phyloP scores from a whole-genome alignment of 2,113 vertebrate species.

The Hippocampus guttulatus region DNA sequence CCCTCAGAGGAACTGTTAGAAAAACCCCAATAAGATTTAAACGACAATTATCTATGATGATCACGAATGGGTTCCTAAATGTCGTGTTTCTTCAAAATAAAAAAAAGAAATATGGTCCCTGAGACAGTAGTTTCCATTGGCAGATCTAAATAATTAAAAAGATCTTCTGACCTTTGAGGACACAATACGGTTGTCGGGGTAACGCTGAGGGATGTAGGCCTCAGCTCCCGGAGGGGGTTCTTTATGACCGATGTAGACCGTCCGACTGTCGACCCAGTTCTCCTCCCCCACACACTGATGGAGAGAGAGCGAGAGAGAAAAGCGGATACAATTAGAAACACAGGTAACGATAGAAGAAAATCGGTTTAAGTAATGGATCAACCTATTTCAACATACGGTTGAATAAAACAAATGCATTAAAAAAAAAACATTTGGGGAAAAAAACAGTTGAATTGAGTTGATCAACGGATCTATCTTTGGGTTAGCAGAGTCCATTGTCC shows the following conservation, averaged over 20 bases:
- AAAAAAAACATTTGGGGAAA: background rate
- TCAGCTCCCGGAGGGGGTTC: constrained; percentile 87
- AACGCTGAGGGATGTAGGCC: constrained; percentile 93
- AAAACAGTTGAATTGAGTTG: background rate
- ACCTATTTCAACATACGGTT: background rate
- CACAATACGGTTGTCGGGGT: constrained; percentile 93
- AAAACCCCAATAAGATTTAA: no score
- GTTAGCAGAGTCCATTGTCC: constrained; percentile 21
- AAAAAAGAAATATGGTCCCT: background rate
- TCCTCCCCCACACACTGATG: constrained; percentile 92
- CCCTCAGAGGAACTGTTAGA: no score
- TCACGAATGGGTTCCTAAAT: no score
- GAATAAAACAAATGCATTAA: background rate
- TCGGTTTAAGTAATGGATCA: no score
- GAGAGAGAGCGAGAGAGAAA: constrained; percentile 26
- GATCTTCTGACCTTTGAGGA: constrained; percentile 84
- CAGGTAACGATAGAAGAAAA: constrained; percentile 11
- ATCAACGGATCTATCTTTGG: background rate
- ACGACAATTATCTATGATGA: no score
- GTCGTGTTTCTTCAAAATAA: no score
- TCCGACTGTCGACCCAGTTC: constrained; percentile 93
- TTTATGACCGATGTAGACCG: constrained; percentile 91
- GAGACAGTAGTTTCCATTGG: background rate
- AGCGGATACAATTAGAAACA: constrained; percentile 33
- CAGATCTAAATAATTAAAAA: constrained; percentile 7